Evolutionary conservation across 2,113 vertebrate species (phyloP), one percentile per base, ranked within the genome.

Genomic region (Nerophis lumbriciformis): DNA sequence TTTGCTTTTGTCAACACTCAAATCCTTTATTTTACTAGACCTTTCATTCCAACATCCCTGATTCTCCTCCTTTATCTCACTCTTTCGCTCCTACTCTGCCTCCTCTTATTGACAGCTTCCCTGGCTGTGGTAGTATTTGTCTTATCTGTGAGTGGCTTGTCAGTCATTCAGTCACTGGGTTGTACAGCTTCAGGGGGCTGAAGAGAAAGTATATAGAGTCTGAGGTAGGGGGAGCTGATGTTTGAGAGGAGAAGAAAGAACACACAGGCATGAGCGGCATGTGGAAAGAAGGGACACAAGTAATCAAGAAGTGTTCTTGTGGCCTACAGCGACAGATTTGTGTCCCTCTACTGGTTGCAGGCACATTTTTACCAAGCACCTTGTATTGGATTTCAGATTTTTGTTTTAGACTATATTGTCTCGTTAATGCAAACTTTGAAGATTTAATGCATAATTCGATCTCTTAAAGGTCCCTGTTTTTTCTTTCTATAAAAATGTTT

Each of bases 111-210:
- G 85, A 88, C 81, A 85, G 81, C 72, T 83, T 72, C 69, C 75
- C 71, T 66, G 45, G 71, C 53, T 56, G 80, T 65, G 80, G 83
- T 86, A 90, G 86, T 79, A 87, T 79, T 78, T 83, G 81, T 79
- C 86, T 84, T 88, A 89, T 88, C 88, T 82, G 83, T 69, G 76
- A 84, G 78, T 68, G 79, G 71, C 76, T 77, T 86, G 85, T 85
- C 87, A 83, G 73, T 57, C 55, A 57, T 57, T 82, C 83, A 79
- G 66, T 78, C 76, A 78, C 69, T 77, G 71, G 65, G 72, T 73
- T 77, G 53, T 71, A 71, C 61, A 71, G 72, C 61, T 62, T 52
- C 63, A 65, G 60, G 59, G 39, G 39, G 63, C 50, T 68, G 53
- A 42, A 57, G 10, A 7, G 9, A 44, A 21, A 44, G 44, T 48